Base-by-base conservation (phyloP, 2,888 invertebrate genomes). In the Villa cingulata region DNA sequence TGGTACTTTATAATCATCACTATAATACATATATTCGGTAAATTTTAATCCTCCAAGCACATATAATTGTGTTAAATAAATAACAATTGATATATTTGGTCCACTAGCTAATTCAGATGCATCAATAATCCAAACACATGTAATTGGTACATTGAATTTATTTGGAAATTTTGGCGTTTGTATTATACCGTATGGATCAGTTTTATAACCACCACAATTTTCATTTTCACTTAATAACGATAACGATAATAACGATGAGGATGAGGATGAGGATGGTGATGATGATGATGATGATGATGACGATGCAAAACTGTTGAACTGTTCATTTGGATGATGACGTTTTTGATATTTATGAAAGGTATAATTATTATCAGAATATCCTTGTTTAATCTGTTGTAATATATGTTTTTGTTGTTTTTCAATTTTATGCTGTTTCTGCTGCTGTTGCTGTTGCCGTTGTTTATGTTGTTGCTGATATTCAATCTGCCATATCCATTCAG, bases 21-120 rank as follows among this genome's bases (percentile, higher is more conserved):
- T 81, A 62, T 83, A 84, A 57, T 82, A 82, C 66, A 80, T 76
- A 60, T 83, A 85, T 63, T 85, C 85, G 27, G 81, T 83, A 63
- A 86, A 83, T 42, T 76, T 78, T 10, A 86, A 68, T 0, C 86
- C 87, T 58, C 82, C 81, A 56, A 82, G 80, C 39, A 87, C 83
- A 71, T 85, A 92, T 57, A 88, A 78, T 62, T 92, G 91, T 2
- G 89, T 90, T 57, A 92, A 77, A 63, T 91, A 91, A 54, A 92
- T 76, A 54, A 86, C 78, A 60, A 91, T 88, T 44, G 83, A 80
- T 12, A 81, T 77, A 57, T 83, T 82, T 36, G 59, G 54, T 2
- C 65, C 56, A 37, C 64, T 56, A 6, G 83, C 79, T 59, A 65
- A 50, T 49, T 73, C 73, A 53, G 83, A 80, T n/a, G 84, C 81